Evolutionary conservation across 2,797 vertebrate genomes (phyloP), one percentile per base, ranked within the genome.

Genomic region (Catostomus latipinnis): DNA sequence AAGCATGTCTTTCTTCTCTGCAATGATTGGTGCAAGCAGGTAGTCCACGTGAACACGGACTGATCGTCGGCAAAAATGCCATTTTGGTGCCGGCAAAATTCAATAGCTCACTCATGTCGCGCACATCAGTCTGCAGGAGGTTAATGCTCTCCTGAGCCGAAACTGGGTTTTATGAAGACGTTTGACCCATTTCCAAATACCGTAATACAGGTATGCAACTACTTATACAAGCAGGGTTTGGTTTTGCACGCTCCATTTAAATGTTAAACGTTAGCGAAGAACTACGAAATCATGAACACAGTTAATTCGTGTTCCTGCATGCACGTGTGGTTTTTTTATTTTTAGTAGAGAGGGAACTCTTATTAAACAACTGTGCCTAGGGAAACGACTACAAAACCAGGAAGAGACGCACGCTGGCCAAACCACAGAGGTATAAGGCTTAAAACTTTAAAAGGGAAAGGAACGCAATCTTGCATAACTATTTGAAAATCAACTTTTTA

Each of bases 31-130:
- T 60, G 8, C 6, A 77, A 60, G 58, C 8, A 6, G 61, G 53
- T 2, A 45, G 84, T 85, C 18, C 84, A 87, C 84, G 86, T 85
- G 86, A 77, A 82, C 86, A 45, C 14, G 7, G 72, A 6, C 78
- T 87, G 86, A 76, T 80, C 34, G 6, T 18, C 52, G 9, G 52
- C 52, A 58, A 66, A 79, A 79, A 34, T 50, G 61, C 53, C 43
- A 6, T 58, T 72, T 16, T 50, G 61, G 52, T 50, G 53, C 70
- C 13, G 52, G 70, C 49, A 6, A 6, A 12, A 6, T 5, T 63
- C 14, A 65, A 52, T 8, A 6, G 8, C 52, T 58, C 61, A 43
- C 13, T 22, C 34, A 78, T 71, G 58, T 49, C 1, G 34, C 34
- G 34, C 2, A 34, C 34, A 34, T 34, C 34, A 34, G 2, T 4